Evolutionary conservation across 2,113 vertebrate species (phyloP), one percentile per base, ranked within the genome.

Genomic region (Spilogale gracilis): DNA sequence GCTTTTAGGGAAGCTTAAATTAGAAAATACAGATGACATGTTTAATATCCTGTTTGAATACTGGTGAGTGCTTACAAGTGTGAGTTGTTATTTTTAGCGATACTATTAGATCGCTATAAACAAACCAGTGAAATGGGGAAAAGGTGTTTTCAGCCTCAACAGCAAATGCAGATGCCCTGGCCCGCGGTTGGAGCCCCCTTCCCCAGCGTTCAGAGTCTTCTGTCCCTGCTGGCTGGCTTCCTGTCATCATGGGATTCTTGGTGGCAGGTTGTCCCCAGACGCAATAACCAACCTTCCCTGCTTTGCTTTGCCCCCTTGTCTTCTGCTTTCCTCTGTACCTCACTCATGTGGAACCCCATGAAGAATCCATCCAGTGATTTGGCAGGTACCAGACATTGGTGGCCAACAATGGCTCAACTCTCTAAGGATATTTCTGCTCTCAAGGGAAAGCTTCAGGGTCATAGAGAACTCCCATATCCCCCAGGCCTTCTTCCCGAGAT

Each of bases 381-480:
- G 20, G 52, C 45, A 25, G 6, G 10, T 9, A 4, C 9, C 43
- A 38, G 6, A 43, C 2, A 25, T 48, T 30, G 60, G 54, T 12
- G 9, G 25, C 21, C 11, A 25, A 5, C 18, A 38, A 60, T 10
- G 11, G 21, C 25, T 17, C 30, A 4, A 16, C 20, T n/a, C 18
- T 61, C 9, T 8, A n/a, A 76, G 38, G 79, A 38, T 8, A 10
- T 10, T 3, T n/a, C 32, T 5, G 1, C 65, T 5, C 1, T 32
- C 6, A 0, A 5, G 25, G n/a, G 52, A 25, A 4, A 14, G 30
- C 63, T 73, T 25, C 10, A 14, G 45, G 20, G 27, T 3, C 21
- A 0, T 0, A 0, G 0, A 8, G 69, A 30, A n/a, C 56, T 56
- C 20, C 25, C 9, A 7, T 0, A 1, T 2, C 1, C 2, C 63